Evolutionary conservation across 2,797 vertebrate species (phyloP), one percentile per base, ranked within the genome.

Genomic region (Rhabdomys pumilio): DNA sequence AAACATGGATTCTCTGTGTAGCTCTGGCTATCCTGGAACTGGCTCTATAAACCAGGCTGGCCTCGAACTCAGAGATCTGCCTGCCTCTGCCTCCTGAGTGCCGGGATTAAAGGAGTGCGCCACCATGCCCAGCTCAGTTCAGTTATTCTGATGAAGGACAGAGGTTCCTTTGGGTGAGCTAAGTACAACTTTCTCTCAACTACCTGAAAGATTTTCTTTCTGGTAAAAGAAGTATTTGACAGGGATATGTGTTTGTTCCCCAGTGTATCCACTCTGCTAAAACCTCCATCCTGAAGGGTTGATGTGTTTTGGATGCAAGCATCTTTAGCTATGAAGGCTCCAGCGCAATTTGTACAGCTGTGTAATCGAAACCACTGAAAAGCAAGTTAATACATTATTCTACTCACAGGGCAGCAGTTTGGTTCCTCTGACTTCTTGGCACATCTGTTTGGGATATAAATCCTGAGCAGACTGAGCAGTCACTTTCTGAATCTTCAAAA

Each of bases 361-460:
- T 97, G 96, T 88, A 79, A 97, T 98, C 96, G 95, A 96, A 98
- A 97, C 96, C 96, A 96, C 97, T 97, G 20, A 50, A 98, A 97
- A 97, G 97, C 97, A 95, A 97, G 96, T 98, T 98, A 97, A 98
- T 98, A 92, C 97, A 97, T 98, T 97, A 97, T 97, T 97, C 96
- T 90, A 75, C 93, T 98, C 97, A 97, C 97, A 96, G 89, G 97
- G 89, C 83, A 97, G 98, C 97, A 90, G 91, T 98, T 98, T 98
- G 98, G 97, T 98, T 98, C 97, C 98, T 97, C 94, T 95, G 98
- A 97, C 97, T 98, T 97, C 97, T 96, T 98, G 98, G 98, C 98
- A 98, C 98, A 97, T 98, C 97, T 98, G 96, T 95, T 97, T 97
- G 97, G 95, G 95, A 97, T 98, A 98, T 98, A 98, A 99, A 98